Evolutionary conservation across 2,113 vertebrate genomes (phyloP), one percentile per base, ranked within the genome.

Genomic region (Thamnophis sirtalis): DNA sequence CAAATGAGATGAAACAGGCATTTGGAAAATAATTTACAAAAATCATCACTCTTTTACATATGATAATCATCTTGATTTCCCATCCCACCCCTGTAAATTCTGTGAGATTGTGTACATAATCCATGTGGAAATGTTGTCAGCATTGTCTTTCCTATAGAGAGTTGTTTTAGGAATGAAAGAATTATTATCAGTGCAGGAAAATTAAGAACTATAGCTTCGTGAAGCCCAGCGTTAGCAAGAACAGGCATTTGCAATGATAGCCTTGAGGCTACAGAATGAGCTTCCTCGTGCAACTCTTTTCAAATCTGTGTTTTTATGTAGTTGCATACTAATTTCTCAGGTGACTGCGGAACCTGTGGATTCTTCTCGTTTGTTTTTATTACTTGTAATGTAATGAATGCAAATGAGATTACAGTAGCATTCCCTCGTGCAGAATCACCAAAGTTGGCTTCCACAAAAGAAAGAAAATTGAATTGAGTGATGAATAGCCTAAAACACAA

Each of bases 401-500:
- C 38, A 73, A 68, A 53, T 87, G 85, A 87, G 86, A 50, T 8
- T 50, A 24, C 17, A 84, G 43, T 24, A 38, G 28, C 86, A 58
- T 7, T 17, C 0, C 50, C 43, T 43, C 51, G 1, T 84, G 53
- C 92, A 92, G 80, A 93, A 95, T 55, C 26, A 54, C 4, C 49
- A 89, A 0, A 0, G 90, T 22, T 84, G 50, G 26, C 87, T 93
- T 38, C 87, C 90, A 3, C 10, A 89, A 88, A 15, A 91, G 91
- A 92, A 95, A 94, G 93, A 94, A 93, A 91, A 95, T 95, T 92
- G 93, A 91, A 50, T 43, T 88, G 4, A 3, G 56, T 95, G 95
- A 96, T 94, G 60, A 94, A 96, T 96, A 94, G 94, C 9, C 48
- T 90, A 94, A 95, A 95, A 55, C 48, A 80, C 50, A 63, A 93